Percentiles rank a stretch among this genome's conserved stretches.
These are phyloP conservation scores for Chelmon rostratus DNA, from an alignment of 2,797 vertebrate species.

Conservation along the genomic window DNA sequence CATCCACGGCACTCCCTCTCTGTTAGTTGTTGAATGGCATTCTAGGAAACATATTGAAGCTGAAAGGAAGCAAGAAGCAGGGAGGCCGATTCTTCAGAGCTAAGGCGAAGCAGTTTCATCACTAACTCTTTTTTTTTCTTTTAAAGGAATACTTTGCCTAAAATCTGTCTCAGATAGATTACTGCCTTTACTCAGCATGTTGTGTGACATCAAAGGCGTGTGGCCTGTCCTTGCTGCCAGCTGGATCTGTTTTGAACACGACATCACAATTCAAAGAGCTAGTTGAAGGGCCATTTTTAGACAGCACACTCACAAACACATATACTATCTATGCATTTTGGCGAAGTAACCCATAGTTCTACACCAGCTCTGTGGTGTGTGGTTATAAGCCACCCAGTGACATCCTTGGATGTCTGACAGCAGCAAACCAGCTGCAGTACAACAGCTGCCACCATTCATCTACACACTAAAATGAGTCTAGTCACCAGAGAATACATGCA, in stretches of 20 bases:
- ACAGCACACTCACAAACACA: not conserved
- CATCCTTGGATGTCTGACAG: conserved; percentile 30
- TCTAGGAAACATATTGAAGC: conserved; percentile 9
- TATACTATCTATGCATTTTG: conserved; percentile 5
- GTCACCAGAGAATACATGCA: conserved; percentile 7
- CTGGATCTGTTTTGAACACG: conserved; percentile 21
- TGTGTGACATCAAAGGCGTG: conserved; percentile 6
- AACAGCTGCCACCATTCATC: conserved; percentile 29
- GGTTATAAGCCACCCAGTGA: conserved; percentile 35
- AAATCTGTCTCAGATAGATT: not conserved
- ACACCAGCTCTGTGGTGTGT: conserved; percentile 11
- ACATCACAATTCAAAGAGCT: conserved; percentile 16
- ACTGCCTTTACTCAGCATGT: not conserved
- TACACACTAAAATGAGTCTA: conserved; percentile 19
- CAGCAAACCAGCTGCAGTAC: conserved; percentile 14
- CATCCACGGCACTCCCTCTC: not conserved
- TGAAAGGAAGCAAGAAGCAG: not conserved
- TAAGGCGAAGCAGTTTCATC: not conserved
- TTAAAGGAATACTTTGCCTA: not conserved
- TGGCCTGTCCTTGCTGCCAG: not conserved
- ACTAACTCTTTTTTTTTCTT: not conserved
- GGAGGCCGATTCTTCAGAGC: not conserved
- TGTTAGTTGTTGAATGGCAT: not conserved
- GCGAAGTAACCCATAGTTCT: conserved; percentile 32
- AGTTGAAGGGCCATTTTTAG: conserved; percentile 9